Conservation (phyloP, 2,888 invertebrate genomes). For the Leucoptera coffeella region DNA sequence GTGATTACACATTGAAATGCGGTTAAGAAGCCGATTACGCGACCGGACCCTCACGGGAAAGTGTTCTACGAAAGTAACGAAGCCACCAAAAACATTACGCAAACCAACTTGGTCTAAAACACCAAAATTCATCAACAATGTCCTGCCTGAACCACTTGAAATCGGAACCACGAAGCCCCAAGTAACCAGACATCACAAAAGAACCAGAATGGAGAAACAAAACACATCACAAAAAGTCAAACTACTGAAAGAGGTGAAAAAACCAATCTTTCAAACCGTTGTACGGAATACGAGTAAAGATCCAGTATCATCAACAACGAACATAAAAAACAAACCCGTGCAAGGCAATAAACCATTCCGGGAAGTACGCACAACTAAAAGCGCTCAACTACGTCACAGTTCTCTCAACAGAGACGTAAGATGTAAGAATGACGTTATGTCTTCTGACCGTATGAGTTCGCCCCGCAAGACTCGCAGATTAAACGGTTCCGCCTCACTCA, state of each 20-base stretch:
- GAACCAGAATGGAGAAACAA: constrained; percentile 27
- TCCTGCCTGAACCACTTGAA: constrained; percentile 14
- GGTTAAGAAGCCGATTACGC: constrained; percentile 62
- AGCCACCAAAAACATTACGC: no score
- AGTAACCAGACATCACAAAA: no score
- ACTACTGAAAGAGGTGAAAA: no score
- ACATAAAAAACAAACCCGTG: constrained; percentile 13
- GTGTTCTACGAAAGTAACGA: constrained; percentile 20
- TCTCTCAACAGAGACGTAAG: constrained; percentile 31
- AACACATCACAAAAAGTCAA: no score
- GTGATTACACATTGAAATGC: constrained; percentile 54
- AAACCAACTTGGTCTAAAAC: no score
- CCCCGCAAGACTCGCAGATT: constrained; percentile 39
- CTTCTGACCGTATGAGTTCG: constrained; percentile 26
- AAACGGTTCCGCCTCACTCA: constrained; percentile 37
- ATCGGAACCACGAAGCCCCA: constrained; percentile 31
- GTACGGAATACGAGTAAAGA: constrained; percentile 29
- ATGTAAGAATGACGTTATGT: constrained; percentile 22
- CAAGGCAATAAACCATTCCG: constrained; percentile 20
- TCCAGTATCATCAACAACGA: constrained; percentile 22
- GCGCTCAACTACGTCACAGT: constrained; percentile 29
- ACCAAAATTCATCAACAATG: constrained; percentile 34
- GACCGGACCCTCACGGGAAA: constrained; percentile 48
- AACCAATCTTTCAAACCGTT: constrained; percentile 42
- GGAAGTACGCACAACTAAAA: constrained; percentile 27